Base-by-base conservation (phyloP, 2,797 vertebrate species). In the Helicolenus hilgendorfi region DNA sequence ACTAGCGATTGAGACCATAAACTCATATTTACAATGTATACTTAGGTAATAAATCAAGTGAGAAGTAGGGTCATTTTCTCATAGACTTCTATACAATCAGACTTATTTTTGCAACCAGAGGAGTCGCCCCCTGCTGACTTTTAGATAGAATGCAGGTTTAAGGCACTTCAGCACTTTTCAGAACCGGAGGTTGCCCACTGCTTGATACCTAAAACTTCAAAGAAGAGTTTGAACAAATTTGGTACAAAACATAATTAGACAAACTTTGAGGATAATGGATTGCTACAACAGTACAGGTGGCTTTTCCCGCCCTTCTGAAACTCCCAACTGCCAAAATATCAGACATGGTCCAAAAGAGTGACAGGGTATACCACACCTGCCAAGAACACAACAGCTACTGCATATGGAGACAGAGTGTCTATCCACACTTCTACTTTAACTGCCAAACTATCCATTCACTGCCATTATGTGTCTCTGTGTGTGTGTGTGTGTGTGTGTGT, bases 331-430 rank as follows among this genome's bases (percentile, higher is more conserved):
- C 78, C 84, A 93, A 89, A 84, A 65, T 69, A 79, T 80, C 38
- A 73, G 60, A 81, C 15, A 71, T 2, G 26, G 36, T 80, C 85
- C 80, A 87, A 76, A 62, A 82, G 58, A 84, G 71, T 80, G 86
- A 93, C 56, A 78, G 81, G 72, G 87, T 70, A 22, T 14, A 75
- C 11, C 56, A 31, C 65, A 84, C 59, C 72, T 77, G 86, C 89
- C 95, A 93, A 86, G 49, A 89, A 27, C 71, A 86, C 88, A 90
- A 88, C 91, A 77, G 83, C 73, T 77, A 83, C 64, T 89, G 77
- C 85, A 93, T 92, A 91, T 89, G 89, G 88, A 88, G 69, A 88
- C 77, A 80, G 84, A 69, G 65, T 68, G 78, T 84, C 86, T 70
- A 35, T 90, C 81, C 71, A 77, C 71, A 74, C 55, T 60, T 49